phyloP scores from a whole-genome alignment of 2,888 invertebrate species.

The Tortricodes alternella region DNA sequence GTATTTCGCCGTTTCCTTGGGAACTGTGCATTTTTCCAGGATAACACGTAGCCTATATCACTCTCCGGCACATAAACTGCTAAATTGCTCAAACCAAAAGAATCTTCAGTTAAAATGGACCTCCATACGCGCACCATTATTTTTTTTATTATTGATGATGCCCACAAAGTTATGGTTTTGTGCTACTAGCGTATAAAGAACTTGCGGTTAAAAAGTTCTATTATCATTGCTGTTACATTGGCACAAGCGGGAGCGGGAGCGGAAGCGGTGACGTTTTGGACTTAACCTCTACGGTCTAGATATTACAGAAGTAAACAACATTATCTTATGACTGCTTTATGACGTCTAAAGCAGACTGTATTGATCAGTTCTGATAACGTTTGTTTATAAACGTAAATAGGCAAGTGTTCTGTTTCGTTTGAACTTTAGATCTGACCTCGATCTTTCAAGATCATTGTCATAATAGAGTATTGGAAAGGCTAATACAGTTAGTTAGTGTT shows the following conservation, averaged over 20 bases:
- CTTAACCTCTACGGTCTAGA: neutral
- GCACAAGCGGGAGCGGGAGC: constrained; percentile 6
- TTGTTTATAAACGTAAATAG: neutral
- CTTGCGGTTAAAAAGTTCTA: constrained; percentile 13
- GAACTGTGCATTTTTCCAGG: too few species aligned
- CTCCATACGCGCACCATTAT: constrained; percentile 4
- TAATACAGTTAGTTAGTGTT: too few species aligned
- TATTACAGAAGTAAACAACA: neutral
- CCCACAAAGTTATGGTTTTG: constrained; percentile 24
- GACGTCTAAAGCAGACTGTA: neutral
- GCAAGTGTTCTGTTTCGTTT: neutral
- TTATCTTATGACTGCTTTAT: neutral
- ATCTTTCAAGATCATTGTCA: too few species aligned
- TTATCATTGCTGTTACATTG: neutral
- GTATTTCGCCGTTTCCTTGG: too few species aligned
- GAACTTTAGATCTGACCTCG: neutral
- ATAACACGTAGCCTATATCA: too few species aligned
- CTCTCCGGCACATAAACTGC: too few species aligned
- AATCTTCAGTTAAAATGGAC: constrained; percentile 1
- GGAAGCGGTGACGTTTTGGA: neutral
- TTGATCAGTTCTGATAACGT: neutral
- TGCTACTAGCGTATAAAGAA: constrained; percentile 23
- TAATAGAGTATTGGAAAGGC: too few species aligned
- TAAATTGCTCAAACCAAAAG: too few species aligned
- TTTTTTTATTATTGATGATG: constrained; percentile 6